These are phyloP conservation scores for Ophioninae sp. DNA, from an alignment of 2,888 invertebrate genomes.

Conservation along the genomic window DNA sequence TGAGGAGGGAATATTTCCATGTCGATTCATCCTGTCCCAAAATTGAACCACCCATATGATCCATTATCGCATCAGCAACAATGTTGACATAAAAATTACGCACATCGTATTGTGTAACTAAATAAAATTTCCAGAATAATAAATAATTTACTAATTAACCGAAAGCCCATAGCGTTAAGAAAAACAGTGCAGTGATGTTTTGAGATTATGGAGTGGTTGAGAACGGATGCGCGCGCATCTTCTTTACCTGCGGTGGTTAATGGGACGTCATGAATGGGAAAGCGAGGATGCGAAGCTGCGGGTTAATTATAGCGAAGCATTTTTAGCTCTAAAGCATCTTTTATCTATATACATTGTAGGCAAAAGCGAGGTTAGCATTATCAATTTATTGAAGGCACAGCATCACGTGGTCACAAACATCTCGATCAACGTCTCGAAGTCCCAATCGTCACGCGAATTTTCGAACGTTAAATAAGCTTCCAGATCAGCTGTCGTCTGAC, in stretches of 20 bases:
- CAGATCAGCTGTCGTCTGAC: slow-evolving; percentile 71
- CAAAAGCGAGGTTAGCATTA: slow-evolving; percentile 13
- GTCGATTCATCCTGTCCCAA: too few species aligned
- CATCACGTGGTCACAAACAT: slow-evolving; percentile 35
- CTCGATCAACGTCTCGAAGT: slow-evolving; percentile 22
- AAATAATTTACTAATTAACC: background rate
- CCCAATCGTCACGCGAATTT: slow-evolving; percentile 53
- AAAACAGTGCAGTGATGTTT: background rate
- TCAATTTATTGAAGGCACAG: slow-evolving; percentile 24
- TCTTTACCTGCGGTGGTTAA: slow-evolving; percentile 25
- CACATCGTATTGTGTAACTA: too few species aligned
- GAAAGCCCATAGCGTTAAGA: background rate
- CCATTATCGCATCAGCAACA: too few species aligned
- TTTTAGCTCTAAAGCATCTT: slow-evolving; percentile 39
- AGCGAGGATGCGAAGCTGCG: slow-evolving; percentile 34
- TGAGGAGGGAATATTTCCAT: too few species aligned
- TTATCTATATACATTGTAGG: slow-evolving; percentile 1
- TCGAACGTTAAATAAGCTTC: slow-evolving; percentile 49
- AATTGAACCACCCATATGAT: too few species aligned
- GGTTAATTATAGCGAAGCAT: slow-evolving; percentile 47
- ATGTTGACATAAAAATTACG: too few species aligned
- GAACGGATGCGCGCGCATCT: slow-evolving; percentile 9
- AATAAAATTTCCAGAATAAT: background rate
- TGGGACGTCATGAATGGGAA: slow-evolving; percentile 35
- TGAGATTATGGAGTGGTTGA: background rate